Conservation (phyloP, 2,888 invertebrate genomes). For the Cataglyphis rosenhaueri region DNA sequence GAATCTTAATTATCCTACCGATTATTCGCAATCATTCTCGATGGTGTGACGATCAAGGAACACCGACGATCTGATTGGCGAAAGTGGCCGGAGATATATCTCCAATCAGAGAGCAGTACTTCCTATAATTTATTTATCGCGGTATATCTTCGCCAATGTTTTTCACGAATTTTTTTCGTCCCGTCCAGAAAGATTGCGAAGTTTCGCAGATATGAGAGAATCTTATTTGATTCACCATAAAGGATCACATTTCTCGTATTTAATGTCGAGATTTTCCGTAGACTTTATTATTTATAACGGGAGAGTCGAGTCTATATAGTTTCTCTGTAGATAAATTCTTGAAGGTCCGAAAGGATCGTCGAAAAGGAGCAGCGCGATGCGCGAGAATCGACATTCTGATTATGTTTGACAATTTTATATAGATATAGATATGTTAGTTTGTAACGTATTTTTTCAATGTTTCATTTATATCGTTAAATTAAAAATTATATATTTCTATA, state of each 20-base stretch:
- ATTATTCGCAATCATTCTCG: constrained; percentile 50
- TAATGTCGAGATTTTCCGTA: background rate
- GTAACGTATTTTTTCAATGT: background rate
- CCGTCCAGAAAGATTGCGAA: constrained; percentile 46
- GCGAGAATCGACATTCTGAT: background rate
- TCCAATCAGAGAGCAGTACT: constrained; percentile 88
- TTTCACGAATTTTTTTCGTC: constrained; percentile 14
- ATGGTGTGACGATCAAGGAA: constrained; percentile 33
- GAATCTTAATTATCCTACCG: constrained; percentile 49
- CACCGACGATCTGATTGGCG: constrained; percentile 87
- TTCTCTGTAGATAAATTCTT: background rate
- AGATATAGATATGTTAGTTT: background rate
- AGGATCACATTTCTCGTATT: background rate
- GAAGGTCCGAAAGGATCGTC: background rate
- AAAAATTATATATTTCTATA: background rate
- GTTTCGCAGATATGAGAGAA: constrained; percentile 33
- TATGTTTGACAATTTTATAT: background rate
- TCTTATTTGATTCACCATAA: constrained; percentile 25
- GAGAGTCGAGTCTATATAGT: background rate
- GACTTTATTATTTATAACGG: background rate
- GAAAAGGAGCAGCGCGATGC: background rate
- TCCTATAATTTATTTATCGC: constrained; percentile 12
- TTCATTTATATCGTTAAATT: constrained; percentile 3
- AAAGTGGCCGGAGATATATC: constrained; percentile 91
- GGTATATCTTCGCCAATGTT: background rate